Conservation (phyloP, 1,140 invertebrate genomes). For the Pseudomyrmex cubaensis region DNA sequence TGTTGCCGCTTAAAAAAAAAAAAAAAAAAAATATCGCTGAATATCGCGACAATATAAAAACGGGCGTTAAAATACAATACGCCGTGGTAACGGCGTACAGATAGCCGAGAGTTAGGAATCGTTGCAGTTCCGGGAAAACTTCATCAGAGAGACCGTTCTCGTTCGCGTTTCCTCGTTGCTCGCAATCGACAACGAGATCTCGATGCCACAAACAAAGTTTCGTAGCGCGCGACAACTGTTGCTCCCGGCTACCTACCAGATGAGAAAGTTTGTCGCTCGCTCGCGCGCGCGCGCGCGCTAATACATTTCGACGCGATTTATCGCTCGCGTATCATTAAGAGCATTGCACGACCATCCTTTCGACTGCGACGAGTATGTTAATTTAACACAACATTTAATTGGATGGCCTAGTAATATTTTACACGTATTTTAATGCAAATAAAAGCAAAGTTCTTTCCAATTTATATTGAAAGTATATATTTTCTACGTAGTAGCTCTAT, state of each 20-base stretch:
- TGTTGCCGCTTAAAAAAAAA: not conserved
- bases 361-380: not conserved
- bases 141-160: slow-evolving; percentile 1
- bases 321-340: not conserved
- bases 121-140: slow-evolving; percentile 33
- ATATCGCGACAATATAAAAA: not conserved
- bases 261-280: slow-evolving; percentile 25
- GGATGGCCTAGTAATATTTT: no score
- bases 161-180: slow-evolving; percentile 15
- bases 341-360: not conserved
- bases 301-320: slow-evolving; percentile 63
- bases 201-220: slow-evolving; percentile 53
- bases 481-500: no score
- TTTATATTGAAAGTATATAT: not conserved
- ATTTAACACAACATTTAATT: not conserved
- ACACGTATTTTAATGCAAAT: not conserved
- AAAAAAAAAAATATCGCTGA: not conserved
- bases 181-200: slow-evolving; percentile 57
- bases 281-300: not conserved
- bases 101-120: slow-evolving; percentile 44
- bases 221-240: slow-evolving; percentile 64
- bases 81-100: not conserved
- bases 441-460: not conserved
- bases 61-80: not conserved
- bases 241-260: slow-evolving; percentile 42